Base-by-base conservation (phyloP, 1,140 invertebrate genomes). In the Acromyrmex charruanus region DNA sequence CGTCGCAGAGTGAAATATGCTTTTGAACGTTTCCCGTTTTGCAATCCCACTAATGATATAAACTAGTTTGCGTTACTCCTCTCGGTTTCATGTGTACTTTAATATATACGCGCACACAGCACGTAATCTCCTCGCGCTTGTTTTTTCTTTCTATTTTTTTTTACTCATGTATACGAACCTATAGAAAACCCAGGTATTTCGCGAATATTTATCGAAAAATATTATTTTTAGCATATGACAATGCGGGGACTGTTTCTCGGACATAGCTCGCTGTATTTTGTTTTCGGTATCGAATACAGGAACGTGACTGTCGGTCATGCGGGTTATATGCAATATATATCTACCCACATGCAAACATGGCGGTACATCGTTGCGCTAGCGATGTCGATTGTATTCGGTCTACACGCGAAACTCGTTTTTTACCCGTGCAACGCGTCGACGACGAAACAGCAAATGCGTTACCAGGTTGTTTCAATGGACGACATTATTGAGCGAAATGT, bases 111-210 rank as follows among this genome's bases (percentile, higher is more conserved):
- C 31, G 35, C 51, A 10, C 21, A 16, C n/a, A 18, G n/a, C 66
- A 44, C 25, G 53, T 81, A 81, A 82, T 82, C 53, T 68, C 31
- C 77, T 81, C 51, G 16, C 21, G 16, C 2, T 28, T 18, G 31
- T 39, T 81, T 59, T 80, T 53, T 28, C 14, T 35, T 53, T 18
- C 6, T 71, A 7, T 71, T 71, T 71, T 68, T 66, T 81, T 44
- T 10, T 35, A 14, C 5, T 63, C 88, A 88, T 91, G 86, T 85
- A 77, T 92, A 91, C 35, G 25, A n/a, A 35, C 74, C 61, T 88
- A 88, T 89, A 89, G 86, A 82, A 88, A 90, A 92, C 89, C 86
- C 89, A 88, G 92, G 92, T 93, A 72, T 93, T 93, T 90, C 88
- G 82, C 92, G 85, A 82, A 49, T 82, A 74, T 82, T 82, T 82